phyloP scores from a whole-genome alignment of 1,140 invertebrate species.

The Ips typographus region DNA sequence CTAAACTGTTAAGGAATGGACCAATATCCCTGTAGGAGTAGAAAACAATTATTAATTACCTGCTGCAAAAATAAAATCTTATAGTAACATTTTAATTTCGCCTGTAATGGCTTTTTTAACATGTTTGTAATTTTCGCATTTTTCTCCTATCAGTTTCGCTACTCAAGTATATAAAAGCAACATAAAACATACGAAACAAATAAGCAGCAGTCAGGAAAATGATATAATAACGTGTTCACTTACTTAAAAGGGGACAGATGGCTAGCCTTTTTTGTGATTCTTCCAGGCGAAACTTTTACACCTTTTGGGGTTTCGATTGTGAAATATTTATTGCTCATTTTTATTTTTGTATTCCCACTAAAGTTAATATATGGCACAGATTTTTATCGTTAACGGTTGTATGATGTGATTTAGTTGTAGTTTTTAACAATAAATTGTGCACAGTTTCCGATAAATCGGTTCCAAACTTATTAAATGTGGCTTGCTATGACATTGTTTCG shows the following conservation, averaged over 20 bases:
- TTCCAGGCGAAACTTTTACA: neutral
- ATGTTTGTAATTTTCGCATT: no score
- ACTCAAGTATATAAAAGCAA: no score
- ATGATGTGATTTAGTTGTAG: neutral
- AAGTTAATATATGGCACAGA: neutral
- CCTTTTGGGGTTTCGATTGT: neutral
- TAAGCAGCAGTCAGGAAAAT: neutral
- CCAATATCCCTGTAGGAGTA: no score
- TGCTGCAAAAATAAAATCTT: no score
- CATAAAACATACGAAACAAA: neutral
- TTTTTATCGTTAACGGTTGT: neutral
- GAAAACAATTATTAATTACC: no score
- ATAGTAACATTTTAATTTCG: no score
- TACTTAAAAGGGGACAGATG: constrained; percentile 3
- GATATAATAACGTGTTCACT: constrained; percentile 6
- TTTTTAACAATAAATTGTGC: neutral
- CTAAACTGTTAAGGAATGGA: no score
- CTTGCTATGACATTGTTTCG: no score
- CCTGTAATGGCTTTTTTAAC: no score
- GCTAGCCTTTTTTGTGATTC: neutral
- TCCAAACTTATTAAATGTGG: no score
- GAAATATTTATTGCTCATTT: constrained; percentile 3
- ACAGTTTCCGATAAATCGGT: neutral
- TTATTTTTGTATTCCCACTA: neutral
- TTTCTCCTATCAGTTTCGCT: no score